Evolutionary conservation across 2,113 vertebrate genomes (phyloP).

Genomic region (Varanus salvator): DNA sequence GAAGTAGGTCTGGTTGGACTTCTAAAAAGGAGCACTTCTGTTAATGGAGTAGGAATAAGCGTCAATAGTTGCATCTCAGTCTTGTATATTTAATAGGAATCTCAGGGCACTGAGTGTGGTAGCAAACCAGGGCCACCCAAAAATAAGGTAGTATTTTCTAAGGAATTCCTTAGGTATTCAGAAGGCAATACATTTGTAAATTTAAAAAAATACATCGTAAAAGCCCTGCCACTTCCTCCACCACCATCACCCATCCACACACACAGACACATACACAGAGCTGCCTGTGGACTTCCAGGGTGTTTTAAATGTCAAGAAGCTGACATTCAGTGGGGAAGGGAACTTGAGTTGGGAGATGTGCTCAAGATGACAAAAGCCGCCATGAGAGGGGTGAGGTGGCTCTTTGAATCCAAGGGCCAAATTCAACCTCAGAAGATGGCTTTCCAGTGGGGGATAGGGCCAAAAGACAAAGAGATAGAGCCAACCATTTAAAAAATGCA

Average conservation of each 20-base stretch:
- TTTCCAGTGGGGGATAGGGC: too few species aligned
- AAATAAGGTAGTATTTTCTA: neutral
- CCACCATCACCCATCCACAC: too few species aligned
- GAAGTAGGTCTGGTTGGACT: neutral
- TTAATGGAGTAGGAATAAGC: neutral
- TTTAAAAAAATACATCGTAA: neutral
- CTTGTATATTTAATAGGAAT: neutral
- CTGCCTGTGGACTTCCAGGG: neutral
- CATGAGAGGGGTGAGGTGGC: too few species aligned
- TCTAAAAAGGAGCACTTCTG: neutral
- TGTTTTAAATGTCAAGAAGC: neutral
- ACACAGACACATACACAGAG: too few species aligned
- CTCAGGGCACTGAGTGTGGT: neutral
- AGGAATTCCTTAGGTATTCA: neutral
- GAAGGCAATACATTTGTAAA: neutral
- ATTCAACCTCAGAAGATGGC: too few species aligned
- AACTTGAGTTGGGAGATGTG: too few species aligned
- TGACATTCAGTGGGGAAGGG: too few species aligned
- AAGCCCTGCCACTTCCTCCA: neutral
- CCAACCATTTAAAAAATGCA: too few species aligned
- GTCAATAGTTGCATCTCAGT: neutral
- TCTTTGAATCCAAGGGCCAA: too few species aligned
- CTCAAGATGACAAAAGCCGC: too few species aligned
- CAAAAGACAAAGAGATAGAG: too few species aligned
- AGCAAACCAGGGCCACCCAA: neutral